Evolutionary conservation across 1,140 invertebrate genomes (phyloP).

Genomic region (Bombyx mori): DNA sequence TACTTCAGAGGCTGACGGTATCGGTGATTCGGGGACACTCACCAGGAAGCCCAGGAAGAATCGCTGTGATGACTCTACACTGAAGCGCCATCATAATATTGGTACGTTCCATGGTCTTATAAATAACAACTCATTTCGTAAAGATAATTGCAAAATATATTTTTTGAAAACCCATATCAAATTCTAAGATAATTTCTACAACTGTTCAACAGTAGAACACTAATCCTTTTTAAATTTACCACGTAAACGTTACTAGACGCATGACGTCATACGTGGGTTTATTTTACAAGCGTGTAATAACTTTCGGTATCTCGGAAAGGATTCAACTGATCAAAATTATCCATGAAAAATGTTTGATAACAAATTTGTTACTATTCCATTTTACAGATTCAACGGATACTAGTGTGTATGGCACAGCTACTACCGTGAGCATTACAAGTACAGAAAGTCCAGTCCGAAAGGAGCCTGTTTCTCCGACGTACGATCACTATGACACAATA

Average conservation of each 20-base stretch:
- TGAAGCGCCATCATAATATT: slow-evolving; percentile 40
- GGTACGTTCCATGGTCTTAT: slow-evolving; percentile 14
- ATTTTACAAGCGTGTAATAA: too few relatives aligned
- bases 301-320: too few relatives aligned
- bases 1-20: slow-evolving; percentile 59
- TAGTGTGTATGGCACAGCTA: slow-evolving; percentile 28
- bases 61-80: slow-evolving; percentile 47
- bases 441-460: slow-evolving; percentile 23
- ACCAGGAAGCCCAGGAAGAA: slow-evolving; percentile 51
- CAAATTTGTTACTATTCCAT: slow-evolving; percentile 9
- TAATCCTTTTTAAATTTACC: too few relatives aligned
- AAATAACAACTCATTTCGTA: background rate
- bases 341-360: too few relatives aligned
- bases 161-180: too few relatives aligned
- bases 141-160: too few relatives aligned
- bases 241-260: too few relatives aligned
- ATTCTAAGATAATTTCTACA: too few relatives aligned
- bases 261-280: too few relatives aligned
- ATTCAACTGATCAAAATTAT: too few relatives aligned
- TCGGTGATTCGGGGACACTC: slow-evolving; percentile 75
- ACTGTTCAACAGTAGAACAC: too few relatives aligned
- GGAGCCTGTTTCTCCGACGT: slow-evolving; percentile 24
- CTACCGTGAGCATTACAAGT: slow-evolving; percentile 18
- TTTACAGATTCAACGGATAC: slow-evolving; percentile 35
- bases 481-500: slow-evolving; percentile 42